Evolutionary conservation across 2,113 vertebrate species (phyloP), one percentile per base, ranked within the genome.

Genomic region (Uropsilus gracilis): DNA sequence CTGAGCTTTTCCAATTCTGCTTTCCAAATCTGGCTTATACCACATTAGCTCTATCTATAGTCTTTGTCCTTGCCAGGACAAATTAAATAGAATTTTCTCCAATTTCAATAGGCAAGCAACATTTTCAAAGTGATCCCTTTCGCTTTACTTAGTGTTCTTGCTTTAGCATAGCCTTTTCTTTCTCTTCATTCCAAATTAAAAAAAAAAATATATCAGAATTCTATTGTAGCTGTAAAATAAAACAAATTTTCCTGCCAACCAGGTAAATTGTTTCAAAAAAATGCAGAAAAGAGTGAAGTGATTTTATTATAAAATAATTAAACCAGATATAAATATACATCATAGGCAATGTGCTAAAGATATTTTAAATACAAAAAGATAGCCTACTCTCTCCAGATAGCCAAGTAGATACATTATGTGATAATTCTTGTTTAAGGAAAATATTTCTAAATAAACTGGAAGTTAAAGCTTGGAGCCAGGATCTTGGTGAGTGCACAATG

Each of bases 401-500:
- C 0, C 14, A 46, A 12, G 30, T 6, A 81, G 34, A 69, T 39
- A 24, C 9, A 64, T 81, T 91, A 57, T 8, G 20, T 26, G 12
- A 12, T 73, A 83, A 61, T n/a, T 90, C 28, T 72, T 12, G 89
- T 94, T 83, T 30, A 87, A 68, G 20, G 42, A 91, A 75, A 75
- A 57, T 24, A 81, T 55, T 4, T 76, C 37, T 63, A 57, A 73
- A 86, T 34, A 86, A 82, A 68, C 0, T 78, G 32, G 34, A 77
- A 86, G 44, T 68, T 32, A 50, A n/a, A 72, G 4, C 42, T 44
- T 26, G 48, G 86, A 94, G 16, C 1, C 20, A 37, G 48, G 8
- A 48, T 8, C 26, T 28, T 34, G 11, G 2, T 32, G 9, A 30
- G 24, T 61, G 61, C 55, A n/a, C n/a, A n/a, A n/a, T n/a, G n/a